Evolutionary conservation across 2,797 vertebrate species (phyloP), one percentile per base, ranked within the genome.

Genomic region (Enteromius anoplus): DNA sequence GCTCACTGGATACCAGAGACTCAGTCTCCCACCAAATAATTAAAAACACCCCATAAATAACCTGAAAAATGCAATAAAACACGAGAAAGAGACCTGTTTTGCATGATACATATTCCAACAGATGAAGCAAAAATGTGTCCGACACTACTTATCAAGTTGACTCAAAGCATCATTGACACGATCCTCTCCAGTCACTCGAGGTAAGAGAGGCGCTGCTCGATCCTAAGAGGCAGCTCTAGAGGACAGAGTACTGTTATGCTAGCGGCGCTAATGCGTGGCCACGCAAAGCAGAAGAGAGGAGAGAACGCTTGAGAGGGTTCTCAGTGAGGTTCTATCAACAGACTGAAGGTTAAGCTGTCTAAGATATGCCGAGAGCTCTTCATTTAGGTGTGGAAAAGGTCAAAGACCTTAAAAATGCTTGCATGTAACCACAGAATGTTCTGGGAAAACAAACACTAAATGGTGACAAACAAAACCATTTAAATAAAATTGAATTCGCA

Each of bases 331-430:
- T 73, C 71, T 15, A 78, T 78, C 53, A 78, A 49, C 81, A 83
- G 70, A 83, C 75, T 78, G 81, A 83, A 83, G 75, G 68, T 55
- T 77, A 82, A 78, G 80, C 80, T 82, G 68, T 76, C 68, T 79
- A 26, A 73, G 69, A 75, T 32, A 14, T 66, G 69, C 68, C 49
- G 68, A 82, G 78, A 83, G 76, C 60, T 79, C 85, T 75, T 75
- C 62, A 75, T 79, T 86, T 82, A 82, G 68, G 51, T 66, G 69
- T 26, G 65, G 69, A 86, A 82, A 83, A 86, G 47, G 73, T 85
- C 79, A 79, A 47, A 60, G 17, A 40, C 81, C 66, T 78, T 62
- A 34, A 32, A 70, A 70, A 69, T 5, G 15, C 75, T 34, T 78
- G 53, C 40, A 69, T 60, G 53, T 17, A 55, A 60, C 19, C 12